Base-by-base conservation (phyloP, 2,113 vertebrate genomes). In the Uria aalge region DNA sequence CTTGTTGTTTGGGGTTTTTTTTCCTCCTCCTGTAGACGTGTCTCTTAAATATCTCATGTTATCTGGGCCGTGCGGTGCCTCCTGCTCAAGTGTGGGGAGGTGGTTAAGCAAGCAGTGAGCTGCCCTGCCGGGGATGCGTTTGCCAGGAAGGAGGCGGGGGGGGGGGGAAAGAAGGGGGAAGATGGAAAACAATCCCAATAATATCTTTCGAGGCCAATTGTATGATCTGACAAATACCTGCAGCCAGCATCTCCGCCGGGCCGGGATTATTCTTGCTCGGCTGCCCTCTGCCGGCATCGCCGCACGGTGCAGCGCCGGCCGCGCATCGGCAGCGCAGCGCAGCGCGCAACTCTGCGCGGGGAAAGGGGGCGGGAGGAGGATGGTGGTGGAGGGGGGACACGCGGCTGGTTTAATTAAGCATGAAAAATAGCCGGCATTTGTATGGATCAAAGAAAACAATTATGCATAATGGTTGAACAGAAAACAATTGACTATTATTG, bases 281-380 rank as follows among this genome's bases (percentile, higher is more conserved):
- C 98, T 97, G 98, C 98, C 98, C 98, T 98, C 98, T 98, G 98
- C 98, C 98, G 98, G 98, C 97, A 94, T 53, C 98, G 88, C 85
- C 53, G 94, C 43, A 83, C 88, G 88, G 93, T 94, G 97, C 98
- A 96, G 88, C 63, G 72, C 55, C 48, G 6, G 50, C 30, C 32
- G 85, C 34, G 91, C 82, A 29, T 12, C 55, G 19, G 32, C 11
- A 21, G 34, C 21, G 23, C 59, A 38, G 34, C 59, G 59, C 40
- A 40, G 40, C 40, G 40, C 59, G 59, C 59, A 62, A 21, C 57
- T n/a, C 57, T 34, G 34, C 57, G 57, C 34, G 57, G 34, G 19
- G 52, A 27, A 29, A 27, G 14, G 40, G 27, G n/a, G 5, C 14
- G 84, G 92, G 72, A 88, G 85, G 29, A 18, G 55, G 16, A 43